phyloP scores from a whole-genome alignment of 2,797 vertebrate species.

The Neosilurus mollespiculum region DNA sequence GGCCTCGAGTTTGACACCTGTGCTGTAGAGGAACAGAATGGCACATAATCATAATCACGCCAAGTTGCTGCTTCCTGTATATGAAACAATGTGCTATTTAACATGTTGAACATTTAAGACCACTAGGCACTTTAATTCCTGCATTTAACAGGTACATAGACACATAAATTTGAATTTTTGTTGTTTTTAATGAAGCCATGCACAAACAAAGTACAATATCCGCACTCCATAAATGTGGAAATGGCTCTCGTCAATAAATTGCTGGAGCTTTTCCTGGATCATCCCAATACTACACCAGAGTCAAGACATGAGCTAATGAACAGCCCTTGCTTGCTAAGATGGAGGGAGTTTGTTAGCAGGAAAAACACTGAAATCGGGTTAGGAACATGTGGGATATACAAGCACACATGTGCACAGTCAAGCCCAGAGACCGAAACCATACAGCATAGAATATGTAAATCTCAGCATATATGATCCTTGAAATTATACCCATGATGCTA shows the following conservation, averaged over 20 bases:
- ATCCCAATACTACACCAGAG: no score
- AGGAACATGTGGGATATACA: neutral
- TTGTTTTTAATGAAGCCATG: no score
- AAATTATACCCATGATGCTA: neutral
- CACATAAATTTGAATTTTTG: no score
- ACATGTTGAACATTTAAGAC: neutral
- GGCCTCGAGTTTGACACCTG: no score
- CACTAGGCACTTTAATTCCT: constrained; percentile 9
- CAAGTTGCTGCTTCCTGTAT: neutral
- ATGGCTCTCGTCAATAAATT: no score
- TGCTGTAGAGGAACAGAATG: neutral
- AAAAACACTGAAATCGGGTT: neutral
- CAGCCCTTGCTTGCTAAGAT: neutral
- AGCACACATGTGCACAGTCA: neutral
- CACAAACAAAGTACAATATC: no score
- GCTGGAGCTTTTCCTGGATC: no score
- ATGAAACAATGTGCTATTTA: constrained; percentile 1
- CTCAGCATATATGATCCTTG: constrained; percentile 10
- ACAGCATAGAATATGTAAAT: neutral
- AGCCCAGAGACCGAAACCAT: neutral
- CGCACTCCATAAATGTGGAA: no score
- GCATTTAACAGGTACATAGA: no score
- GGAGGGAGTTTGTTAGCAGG: neutral
- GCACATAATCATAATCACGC: neutral
- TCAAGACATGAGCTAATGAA: neutral